Evolutionary conservation across 2,113 vertebrate genomes (phyloP), one percentile per base, ranked within the genome.

Genomic region (Psephotus haematonotus): DNA sequence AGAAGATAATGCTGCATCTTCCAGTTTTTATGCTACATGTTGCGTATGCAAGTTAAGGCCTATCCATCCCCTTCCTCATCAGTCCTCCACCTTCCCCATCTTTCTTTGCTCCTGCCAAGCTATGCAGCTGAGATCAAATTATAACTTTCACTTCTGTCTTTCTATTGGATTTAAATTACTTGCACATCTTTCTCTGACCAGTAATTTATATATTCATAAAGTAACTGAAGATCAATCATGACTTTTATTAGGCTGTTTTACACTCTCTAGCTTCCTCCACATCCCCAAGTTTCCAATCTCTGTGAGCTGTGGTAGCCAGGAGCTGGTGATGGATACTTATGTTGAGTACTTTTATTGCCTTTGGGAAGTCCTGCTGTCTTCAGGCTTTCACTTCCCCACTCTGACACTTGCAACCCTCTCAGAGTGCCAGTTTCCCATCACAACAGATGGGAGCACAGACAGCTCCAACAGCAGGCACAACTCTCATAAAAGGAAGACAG

Each of bases 331-430:
- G 11, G n/a, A 20, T 52, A 17, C 5, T 59, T 22, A 17, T 1
- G 5, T 6, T 29, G 27, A 1, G 1, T 67, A 15, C 6, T 60
- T 80, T 71, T n/a, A 43, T 50, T n/a, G 37, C 37, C 50, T 67
- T 9, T 2, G 35, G 28, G 37, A 75, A 41, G 5, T 46, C 18
- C 17, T 7, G 2, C 22, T 15, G 18, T 33, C 18, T 55, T 29
- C 4, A 6, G 49, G 10, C 24, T 41, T 49, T 63, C 10, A 1
- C 28, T 15, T 11, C 2, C 55, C 69, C 1, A 0, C 69, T 62
- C 12, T 11, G 31, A 41, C 11, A 3, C n/a, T 62, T 59, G 18
- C 27, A 93, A 18, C 16, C 22, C 41, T 44, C 55, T 67, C 28
- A 13, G 2, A 1, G 20, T 28, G 25, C 27, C 1, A 1, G 15